Evolutionary conservation across 2,888 invertebrate genomes (phyloP), one percentile per base, ranked within the genome.

Genomic region (Agonopterix alstromeriana): DNA sequence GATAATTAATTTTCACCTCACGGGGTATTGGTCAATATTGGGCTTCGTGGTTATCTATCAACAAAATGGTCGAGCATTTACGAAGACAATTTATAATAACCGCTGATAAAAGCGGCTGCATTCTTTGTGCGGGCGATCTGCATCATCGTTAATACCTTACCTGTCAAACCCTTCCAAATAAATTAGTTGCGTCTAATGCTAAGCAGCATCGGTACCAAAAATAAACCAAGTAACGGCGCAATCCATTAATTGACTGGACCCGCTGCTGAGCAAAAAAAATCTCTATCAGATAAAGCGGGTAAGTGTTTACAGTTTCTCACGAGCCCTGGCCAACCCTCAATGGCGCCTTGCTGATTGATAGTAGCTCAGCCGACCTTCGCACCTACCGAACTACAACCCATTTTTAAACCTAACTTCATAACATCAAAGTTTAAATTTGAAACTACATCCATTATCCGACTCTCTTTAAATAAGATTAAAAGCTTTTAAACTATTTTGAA

Each of bases 261-360:
- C 75, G 82, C 80, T 68, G 80, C 76, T 75, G 75, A 72, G 82
- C 71, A 71, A 80, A 85, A 86, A 85, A 85, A 87, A 80, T 70
- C 63, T 73, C 76, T 76, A 85, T 86, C 83, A 77, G 87, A 87
- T 88, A 85, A 86, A 79, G 73, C 74, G 82, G 77, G 82, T 85
- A 87, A 86, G 86, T 86, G 86, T 88, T 88, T 87, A 88, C 86
- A 78, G 83, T 82, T 87, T 87, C 88, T 88, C 86, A 88, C 86
- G 84, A 82, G 74, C 74, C 77, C 74, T 72, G 77, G 67, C 81
- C 83, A 85, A 78, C 86, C 86, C 86, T 88, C 86, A 85, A 87
- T 88, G 87, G 88, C 88, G 87, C 87, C 88, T 82, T 68, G 67
- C 84, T 88, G 88, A 88, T 88, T 86, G 86, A 87, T 87, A 86